Percentiles rank a stretch among this genome's conserved stretches.
These are phyloP conservation scores for Ia io DNA, from an alignment of 2,113 vertebrate genomes.

Conservation along the genomic window DNA sequence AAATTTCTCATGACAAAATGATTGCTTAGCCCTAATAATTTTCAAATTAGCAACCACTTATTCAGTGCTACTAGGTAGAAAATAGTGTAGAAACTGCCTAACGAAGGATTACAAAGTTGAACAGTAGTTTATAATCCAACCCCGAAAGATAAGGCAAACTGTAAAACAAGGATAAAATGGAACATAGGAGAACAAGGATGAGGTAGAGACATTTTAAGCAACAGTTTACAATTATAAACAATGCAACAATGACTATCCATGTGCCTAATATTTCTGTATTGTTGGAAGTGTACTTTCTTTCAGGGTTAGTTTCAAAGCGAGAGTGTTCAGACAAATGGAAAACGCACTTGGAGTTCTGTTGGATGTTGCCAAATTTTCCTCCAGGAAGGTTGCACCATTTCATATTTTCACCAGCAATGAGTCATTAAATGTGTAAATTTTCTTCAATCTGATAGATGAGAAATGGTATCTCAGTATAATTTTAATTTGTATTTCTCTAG, in stretches of 20 bases:
- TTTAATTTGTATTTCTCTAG: background rate
- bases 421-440: background rate
- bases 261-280: background rate
- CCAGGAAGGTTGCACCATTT: background rate
- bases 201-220: background rate
- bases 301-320: background rate
- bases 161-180: background rate
- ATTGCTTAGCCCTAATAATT: slow-evolving; percentile 16
- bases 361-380: background rate
- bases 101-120: background rate
- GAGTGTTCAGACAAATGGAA: background rate
- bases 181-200: background rate
- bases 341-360: background rate
- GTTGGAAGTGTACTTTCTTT: background rate
- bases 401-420: background rate
- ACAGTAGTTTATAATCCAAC: background rate
- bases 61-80: background rate
- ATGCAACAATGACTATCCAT: background rate
- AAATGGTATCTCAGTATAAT: background rate
- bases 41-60: background rate
- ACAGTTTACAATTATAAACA: background rate
- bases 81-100: background rate
- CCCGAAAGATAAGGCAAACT: background rate
- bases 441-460: background rate
- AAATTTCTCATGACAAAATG: background rate